Base-by-base conservation (phyloP, 1,140 invertebrate species). In the Oreohelix idahoensis region DNA sequence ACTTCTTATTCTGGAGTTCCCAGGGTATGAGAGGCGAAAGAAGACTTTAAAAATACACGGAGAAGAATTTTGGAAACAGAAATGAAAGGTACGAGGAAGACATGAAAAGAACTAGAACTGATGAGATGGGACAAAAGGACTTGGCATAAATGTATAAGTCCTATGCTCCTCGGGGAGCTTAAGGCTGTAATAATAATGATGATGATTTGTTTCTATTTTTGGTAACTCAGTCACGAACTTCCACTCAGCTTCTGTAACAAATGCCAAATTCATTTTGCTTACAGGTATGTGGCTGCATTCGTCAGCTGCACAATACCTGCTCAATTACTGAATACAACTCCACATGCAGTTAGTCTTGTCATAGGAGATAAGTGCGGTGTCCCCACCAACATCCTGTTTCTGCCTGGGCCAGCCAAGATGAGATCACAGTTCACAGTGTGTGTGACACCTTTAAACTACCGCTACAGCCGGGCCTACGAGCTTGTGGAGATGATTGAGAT, bases 401-500 rank as follows among this genome's bases (percentile, higher is more conserved):
- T 79, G 15, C 36, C 29, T 29, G 15, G 10, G 1, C 32, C 38
- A 5, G 35, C 1, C 51, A 58, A 26, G 29, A 23, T 45, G 29
- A 36, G 2, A 17, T 66, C 32, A 32, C 63, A 87, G 2, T 95
- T 98, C 38, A 97, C 95, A 4, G 95, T 98, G n/a, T 99, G 98
- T 92, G 96, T 98, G 20, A 98, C 98, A 88, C 97, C 98, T 0
- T 94, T 99, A 53, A 97, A 98, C 92, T 98, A 96, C 89, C 94
- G 96, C 85, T 98, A 97, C 92, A 96, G 97, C 89, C 94, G 95
- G 87, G 85, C 88, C 35, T 84, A 93, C 69, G 96, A 97, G 93
- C 93, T 99, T 83, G 94, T 98, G 81, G 97, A 98, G 93, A 98
- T 97, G 94, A 95, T 98, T 83, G 97, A 98, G 93, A 93, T 98